A percentile compares a stretch with the other conserved stretches of the same genome.
Conservation (phyloP, 2,888 invertebrate species). For the Lordiphosa fenestrarum region DNA sequence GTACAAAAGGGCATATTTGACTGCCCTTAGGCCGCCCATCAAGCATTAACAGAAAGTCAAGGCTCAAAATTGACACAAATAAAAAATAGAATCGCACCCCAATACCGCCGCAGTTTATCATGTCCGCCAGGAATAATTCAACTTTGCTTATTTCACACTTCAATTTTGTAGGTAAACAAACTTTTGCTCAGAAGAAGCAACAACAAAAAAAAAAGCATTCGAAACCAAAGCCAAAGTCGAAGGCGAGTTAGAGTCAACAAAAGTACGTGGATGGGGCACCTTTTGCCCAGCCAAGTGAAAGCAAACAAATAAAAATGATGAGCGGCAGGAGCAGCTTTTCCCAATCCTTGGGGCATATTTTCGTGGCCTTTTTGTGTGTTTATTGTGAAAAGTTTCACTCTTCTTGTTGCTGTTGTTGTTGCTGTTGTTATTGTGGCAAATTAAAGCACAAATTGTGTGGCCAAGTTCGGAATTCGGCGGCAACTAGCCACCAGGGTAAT, state of each 20-base stretch:
- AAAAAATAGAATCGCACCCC: slow-evolving; percentile 42
- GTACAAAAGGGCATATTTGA: slow-evolving; percentile 17
- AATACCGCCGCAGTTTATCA: slow-evolving; percentile 66
- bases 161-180: slow-evolving; percentile 77
- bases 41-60: slow-evolving; percentile 44
- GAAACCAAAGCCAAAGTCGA: slow-evolving; percentile 15
- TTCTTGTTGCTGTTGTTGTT: slow-evolving; percentile 26
- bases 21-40: slow-evolving; percentile 31
- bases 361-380: slow-evolving; percentile 43
- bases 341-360: slow-evolving; percentile 67
- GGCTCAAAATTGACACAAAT: slow-evolving; percentile 67
- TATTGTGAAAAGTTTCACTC: slow-evolving; percentile 64
- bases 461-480: slow-evolving; percentile 60
- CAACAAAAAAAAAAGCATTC: slow-evolving; percentile 20
- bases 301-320: slow-evolving; percentile 76
- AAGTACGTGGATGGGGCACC: slow-evolving; percentile 36
- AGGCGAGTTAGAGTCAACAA: slow-evolving; percentile 60
- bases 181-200: slow-evolving; percentile 31
- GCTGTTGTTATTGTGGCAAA: slow-evolving; percentile 56
- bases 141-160: slow-evolving; percentile 77
- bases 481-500: slow-evolving; percentile 74
- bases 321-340: slow-evolving; percentile 42
- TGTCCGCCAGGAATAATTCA: slow-evolving; percentile 77
- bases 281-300: slow-evolving; percentile 54
- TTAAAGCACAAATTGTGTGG: slow-evolving; percentile 77